phyloP scores from a whole-genome alignment of 1,140 invertebrate species.

The Grapholita molesta region DNA sequence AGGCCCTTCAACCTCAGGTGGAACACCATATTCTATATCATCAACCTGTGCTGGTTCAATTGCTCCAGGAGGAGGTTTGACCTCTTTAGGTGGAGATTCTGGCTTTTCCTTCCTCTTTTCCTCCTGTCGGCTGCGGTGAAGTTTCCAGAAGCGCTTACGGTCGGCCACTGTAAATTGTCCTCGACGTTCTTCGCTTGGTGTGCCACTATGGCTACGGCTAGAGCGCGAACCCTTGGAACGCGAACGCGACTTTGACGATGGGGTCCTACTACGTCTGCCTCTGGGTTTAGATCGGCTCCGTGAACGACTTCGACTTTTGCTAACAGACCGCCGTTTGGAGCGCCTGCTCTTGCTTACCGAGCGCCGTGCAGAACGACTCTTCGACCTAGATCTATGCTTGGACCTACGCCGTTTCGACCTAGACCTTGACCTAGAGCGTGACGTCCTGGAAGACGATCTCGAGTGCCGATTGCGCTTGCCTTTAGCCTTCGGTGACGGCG shows the following conservation, averaged over 20 bases:
- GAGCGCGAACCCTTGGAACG: constrained; percentile 45
- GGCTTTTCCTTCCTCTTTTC: constrained; percentile 34
- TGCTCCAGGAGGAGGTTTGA: constrained; percentile 59
- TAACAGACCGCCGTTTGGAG: constrained; percentile 41
- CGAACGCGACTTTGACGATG: constrained; percentile 41
- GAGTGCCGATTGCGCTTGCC: constrained; percentile 32
- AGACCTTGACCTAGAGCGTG: constrained; percentile 39
- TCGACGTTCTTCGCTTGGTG: constrained; percentile 54
- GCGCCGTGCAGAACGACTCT: constrained; percentile 42
- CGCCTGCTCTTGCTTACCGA: constrained; percentile 37
- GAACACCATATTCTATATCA: constrained; percentile 65
- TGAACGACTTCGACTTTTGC: constrained; percentile 44
- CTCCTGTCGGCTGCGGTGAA: constrained; percentile 54
- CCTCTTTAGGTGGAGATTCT: constrained; percentile 54
- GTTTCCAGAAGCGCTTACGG: constrained; percentile 67
- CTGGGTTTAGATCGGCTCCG: constrained; percentile 42
- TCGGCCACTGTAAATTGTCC: constrained; percentile 69
- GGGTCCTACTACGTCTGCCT: constrained; percentile 36
- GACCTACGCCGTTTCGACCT: constrained; percentile 40
- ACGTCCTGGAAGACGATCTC: constrained; percentile 41
- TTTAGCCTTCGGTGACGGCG: constrained; percentile 41
- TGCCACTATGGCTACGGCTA: constrained; percentile 42
- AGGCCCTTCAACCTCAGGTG: constrained; percentile 67
- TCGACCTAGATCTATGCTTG: constrained; percentile 41
- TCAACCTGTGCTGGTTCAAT: constrained; percentile 53